Percentiles rank a stretch among this genome's conserved stretches.
Evolutionary conservation across 30 jellyfish, hydroid and myxozoan genomes (phyloP).

Genomic region (Rhopilema esculentum): DNA sequence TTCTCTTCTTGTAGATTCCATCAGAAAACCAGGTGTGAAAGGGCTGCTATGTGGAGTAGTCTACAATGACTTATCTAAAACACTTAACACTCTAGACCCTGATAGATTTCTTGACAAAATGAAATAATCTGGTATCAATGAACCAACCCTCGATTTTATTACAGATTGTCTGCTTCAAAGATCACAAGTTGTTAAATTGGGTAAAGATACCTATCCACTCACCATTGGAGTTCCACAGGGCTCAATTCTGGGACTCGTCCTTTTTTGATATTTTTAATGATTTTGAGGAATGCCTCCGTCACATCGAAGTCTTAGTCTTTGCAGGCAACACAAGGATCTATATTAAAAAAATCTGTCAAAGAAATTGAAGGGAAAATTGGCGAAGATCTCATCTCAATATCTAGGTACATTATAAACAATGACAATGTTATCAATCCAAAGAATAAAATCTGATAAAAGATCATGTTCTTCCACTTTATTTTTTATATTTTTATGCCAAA

Average conservation of each 20-base stretch:
- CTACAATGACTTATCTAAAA: slow-evolving; percentile 53
- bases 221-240: slow-evolving; percentile 58
- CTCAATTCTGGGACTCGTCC: slow-evolving; percentile 46
- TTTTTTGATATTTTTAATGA: slow-evolving; percentile 50
- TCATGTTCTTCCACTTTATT: too few species aligned
- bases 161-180: slow-evolving; percentile 21
- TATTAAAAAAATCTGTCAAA: too few species aligned
- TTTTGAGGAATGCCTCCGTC: slow-evolving; percentile 61
- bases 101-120: slow-evolving; percentile 27
- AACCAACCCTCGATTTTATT: slow-evolving; percentile 5
- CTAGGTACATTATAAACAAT: too few species aligned
- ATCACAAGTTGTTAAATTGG: slow-evolving; percentile 21
- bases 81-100: slow-evolving; percentile 38
- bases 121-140: slow-evolving; percentile 15
- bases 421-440: too few species aligned
- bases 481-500: too few species aligned
- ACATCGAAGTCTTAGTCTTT: slow-evolving; percentile 42
- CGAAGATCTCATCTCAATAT: too few species aligned
- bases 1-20: slow-evolving; percentile 25
- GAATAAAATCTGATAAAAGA: too few species aligned
- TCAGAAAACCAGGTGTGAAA: slow-evolving; percentile 42
- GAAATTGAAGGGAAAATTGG: too few species aligned
- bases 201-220: slow-evolving; percentile 1
- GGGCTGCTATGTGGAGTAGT: slow-evolving; percentile 52
- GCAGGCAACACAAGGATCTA: slow-evolving; percentile 68